phyloP scores from a whole-genome alignment of 2,797 vertebrate species.

The Alauda arvensis region DNA sequence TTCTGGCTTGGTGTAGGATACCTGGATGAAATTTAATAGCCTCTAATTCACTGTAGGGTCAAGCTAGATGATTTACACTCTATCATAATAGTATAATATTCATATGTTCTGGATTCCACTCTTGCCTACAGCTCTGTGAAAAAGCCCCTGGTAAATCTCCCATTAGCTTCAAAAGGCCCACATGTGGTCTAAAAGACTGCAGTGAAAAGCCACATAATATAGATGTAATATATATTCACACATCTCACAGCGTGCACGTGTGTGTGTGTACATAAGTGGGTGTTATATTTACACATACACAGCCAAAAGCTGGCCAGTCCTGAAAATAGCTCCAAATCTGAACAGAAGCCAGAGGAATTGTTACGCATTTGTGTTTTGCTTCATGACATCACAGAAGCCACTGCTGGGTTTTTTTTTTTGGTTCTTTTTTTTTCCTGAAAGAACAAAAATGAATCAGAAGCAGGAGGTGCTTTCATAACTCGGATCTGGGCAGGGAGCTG shows the following conservation, averaged over 20 bases:
- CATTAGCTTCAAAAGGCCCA: slow-evolving; percentile 62
- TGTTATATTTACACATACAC: slow-evolving; percentile 27
- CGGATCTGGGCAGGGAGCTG: not conserved
- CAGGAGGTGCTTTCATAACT: not conserved
- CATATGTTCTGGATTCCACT: slow-evolving; percentile 29
- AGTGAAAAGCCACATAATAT: slow-evolving; percentile 53
- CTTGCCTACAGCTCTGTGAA: slow-evolving; percentile 65
- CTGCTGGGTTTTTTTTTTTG: not conserved
- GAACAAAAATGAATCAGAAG: not conserved
- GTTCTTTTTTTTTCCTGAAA: not conserved
- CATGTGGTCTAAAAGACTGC: slow-evolving; percentile 38
- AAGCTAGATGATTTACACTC: slow-evolving; percentile 7
- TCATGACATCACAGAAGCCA: not conserved
- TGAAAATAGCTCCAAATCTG: not conserved
- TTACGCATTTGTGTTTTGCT: not conserved
- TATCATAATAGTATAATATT: slow-evolving; percentile 43
- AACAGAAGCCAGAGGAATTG: not conserved
- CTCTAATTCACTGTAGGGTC: slow-evolving; percentile 52
- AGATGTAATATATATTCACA: slow-evolving; percentile 41
- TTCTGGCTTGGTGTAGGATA: slow-evolving; percentile 34
- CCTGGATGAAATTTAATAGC: slow-evolving; percentile 41
- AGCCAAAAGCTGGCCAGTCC: slow-evolving; percentile 11
- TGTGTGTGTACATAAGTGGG: slow-evolving; percentile 4
- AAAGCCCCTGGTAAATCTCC: slow-evolving; percentile 65
- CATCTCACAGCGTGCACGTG: slow-evolving; percentile 8